Base-by-base conservation (phyloP, 2,797 vertebrate genomes). In the Melopsittacus undulatus region DNA sequence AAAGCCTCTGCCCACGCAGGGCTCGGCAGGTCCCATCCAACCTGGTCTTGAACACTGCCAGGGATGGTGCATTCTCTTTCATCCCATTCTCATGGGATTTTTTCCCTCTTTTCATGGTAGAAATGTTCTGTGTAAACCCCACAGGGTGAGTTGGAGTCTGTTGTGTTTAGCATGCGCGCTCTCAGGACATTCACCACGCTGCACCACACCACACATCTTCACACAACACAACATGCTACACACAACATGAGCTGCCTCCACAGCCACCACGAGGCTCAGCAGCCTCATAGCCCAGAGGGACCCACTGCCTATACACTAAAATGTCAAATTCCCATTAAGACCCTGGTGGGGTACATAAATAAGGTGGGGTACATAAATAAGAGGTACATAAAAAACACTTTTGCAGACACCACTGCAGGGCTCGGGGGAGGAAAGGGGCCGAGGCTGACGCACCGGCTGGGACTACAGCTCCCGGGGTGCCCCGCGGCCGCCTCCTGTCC, bases 131-230 rank as follows among this genome's bases (percentile, higher is more conserved):
- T 40, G 40, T n/a, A 43, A 49, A 8, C 1, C 23, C 0, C 34
- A 0, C 18, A 27, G 34, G 1, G 3, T 11, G 1, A 20, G 6
- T 45, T 26, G 63, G 32, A 38, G 45, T 7, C 11, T 3, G 11
- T 2, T 13, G 57, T 4, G 10, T 34, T 42, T 0, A 30, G 68
- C 36, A 46, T 21, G 43, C 1, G 11, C 0, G 0, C 20, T 23
- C 40, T 16, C 16, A 6, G 9, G 20, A 15, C 1, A 0, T 2
- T 1, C 45, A 3, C 13, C 23, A 11, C 1, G 3, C 21, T 26
- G 36, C 34, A 18, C 3, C 1, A 17, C 42, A 17, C 8, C 34
- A 24, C 22, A 24, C n/a, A 10, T 26, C n/a, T 59, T 7, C 3
- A 32, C 27, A 6, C 2, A 3, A 8, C 8, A 3, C 4, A 5